phyloP scores from a whole-genome alignment of 2,797 vertebrate genomes.

The Distichodus sexfasciatus region DNA sequence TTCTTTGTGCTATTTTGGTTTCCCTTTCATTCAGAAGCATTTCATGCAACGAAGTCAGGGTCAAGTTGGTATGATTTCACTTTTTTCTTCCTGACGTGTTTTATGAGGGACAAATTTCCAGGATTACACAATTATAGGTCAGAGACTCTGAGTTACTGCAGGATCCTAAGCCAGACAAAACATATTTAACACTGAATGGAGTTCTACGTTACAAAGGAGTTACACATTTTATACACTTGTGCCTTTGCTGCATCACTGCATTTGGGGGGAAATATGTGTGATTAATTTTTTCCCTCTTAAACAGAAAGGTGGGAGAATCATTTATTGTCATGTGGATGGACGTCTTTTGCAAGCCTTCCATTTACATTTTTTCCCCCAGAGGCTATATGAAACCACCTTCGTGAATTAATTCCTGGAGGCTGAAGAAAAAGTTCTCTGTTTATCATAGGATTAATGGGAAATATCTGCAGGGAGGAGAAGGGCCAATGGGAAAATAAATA shows the following conservation, averaged over 20 bases:
- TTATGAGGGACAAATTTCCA: not conserved
- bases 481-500: slow-evolving; percentile 72
- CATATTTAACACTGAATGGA: not conserved
- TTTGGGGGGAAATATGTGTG: not conserved
- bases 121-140: not conserved
- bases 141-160: not conserved
- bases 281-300: not conserved
- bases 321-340: not conserved
- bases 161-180: not conserved
- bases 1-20: not conserved
- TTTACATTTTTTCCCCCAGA: slow-evolving; percentile 59
- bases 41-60: not conserved
- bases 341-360: not conserved
- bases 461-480: slow-evolving; percentile 60
- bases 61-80: not conserved
- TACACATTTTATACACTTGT: not conserved
- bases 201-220: not conserved
- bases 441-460: slow-evolving; percentile 68
- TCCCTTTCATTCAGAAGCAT: not conserved
- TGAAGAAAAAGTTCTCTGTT: slow-evolving; percentile 67
- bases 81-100: not conserved
- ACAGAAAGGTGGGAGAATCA: not conserved
- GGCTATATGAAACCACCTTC: slow-evolving; percentile 57
- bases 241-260: not conserved
- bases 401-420: slow-evolving; percentile 66